Evolutionary conservation across 2,113 vertebrate genomes (phyloP), one percentile per base, ranked within the genome.

Genomic region (Phoxinus phoxinus): DNA sequence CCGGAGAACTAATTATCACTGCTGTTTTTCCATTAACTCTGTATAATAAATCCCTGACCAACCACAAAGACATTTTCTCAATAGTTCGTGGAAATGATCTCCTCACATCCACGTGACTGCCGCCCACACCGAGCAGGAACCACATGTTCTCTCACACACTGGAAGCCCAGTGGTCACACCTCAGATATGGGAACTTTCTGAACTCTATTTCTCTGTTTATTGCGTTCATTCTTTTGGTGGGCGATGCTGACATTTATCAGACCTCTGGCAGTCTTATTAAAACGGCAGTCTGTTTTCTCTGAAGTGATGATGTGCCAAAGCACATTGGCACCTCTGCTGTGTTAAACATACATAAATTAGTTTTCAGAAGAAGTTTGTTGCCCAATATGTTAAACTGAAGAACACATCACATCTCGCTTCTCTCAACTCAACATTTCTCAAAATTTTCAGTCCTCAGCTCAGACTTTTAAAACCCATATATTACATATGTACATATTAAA

Each of bases 71-170:
- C 7, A 37, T 72, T 83, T 83, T 83, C 63, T 83, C 48, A 72
- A 27, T 83, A 37, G 32, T 61, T 59, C 4, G 35, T 65, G n/a
- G 37, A 56, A 83, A 83, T 56, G 23, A 72, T 69, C 27, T 37
- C 27, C 21, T 72, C 53, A 53, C 51, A 21, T 56, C 23, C 25
- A 30, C 30, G 32, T 72, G 67, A 25, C 67, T 58, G 46, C 67
- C 48, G 7, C 67, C 65, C 23, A 72, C 48, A 25, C 44, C 1
- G 0, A 10, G 1, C 80, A 23, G 44, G 61, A 86, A 61, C 67
- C 82, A 84, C 75, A 77, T 86, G 74, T 67, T 84, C 56, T 44
- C n/a, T 84, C 80, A 84, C 56, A 65, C 69, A 44, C 73, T 53
- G 1, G 65, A 41, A 85, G 41, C 74, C 84, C 74, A 53, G 72